Conservation (phyloP, 2,113 vertebrate species). For the Oncorhynchus keta region DNA sequence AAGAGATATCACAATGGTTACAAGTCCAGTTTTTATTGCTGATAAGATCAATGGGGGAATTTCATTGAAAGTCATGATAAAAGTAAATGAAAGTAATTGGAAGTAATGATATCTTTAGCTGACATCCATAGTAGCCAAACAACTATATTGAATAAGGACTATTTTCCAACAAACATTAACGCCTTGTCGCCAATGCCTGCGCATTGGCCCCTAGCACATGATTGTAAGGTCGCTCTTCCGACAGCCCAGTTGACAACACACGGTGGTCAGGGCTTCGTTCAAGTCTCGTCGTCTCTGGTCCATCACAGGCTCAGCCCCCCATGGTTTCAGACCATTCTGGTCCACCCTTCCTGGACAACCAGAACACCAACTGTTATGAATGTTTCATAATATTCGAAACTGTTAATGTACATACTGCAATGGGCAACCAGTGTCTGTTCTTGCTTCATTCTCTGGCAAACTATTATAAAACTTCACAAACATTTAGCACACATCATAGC, state of each 20-base stretch:
- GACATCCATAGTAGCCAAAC: not conserved
- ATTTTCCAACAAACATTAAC: not conserved
- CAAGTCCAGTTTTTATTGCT: not conserved
- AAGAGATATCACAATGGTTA: not conserved
- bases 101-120: not conserved
- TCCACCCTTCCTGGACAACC: constrained; percentile 34
- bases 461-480: no score
- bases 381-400: not conserved
- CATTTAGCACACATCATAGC: no score
- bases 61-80: not conserved
- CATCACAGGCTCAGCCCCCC: not conserved
- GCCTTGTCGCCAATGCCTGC: not conserved
- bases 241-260: constrained; percentile 71
- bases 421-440: not conserved
- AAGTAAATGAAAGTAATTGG: not conserved
- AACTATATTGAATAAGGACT: not conserved
- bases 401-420: not conserved
- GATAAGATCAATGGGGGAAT: not conserved
- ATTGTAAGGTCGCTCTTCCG: constrained; percentile 64
- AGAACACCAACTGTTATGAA: not conserved
- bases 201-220: constrained; percentile 50
- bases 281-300: constrained; percentile 42
- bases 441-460: not conserved
- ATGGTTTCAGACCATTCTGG: constrained; percentile 18
- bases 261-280: constrained; percentile 42